Percentiles rank a stretch among this genome's conserved stretches.
These are phyloP conservation scores for Chaetodon auriga DNA, from an alignment of 2,113 vertebrate species.

Conservation along the genomic window DNA sequence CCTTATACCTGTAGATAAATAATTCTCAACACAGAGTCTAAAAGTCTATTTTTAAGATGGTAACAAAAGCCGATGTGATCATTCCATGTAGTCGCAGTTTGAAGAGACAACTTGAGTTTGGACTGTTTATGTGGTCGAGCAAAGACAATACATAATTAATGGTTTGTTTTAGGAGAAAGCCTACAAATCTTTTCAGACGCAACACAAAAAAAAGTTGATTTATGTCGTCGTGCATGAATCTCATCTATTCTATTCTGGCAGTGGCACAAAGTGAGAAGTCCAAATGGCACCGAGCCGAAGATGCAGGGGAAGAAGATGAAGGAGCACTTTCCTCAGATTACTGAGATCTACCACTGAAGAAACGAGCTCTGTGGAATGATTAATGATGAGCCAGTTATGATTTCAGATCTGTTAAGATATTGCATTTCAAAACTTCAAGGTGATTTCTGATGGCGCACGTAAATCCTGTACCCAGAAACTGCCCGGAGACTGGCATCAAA, in stretches of 20 bases:
- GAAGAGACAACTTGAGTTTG: background rate
- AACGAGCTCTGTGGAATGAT: slow-evolving; percentile 25
- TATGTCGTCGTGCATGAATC: slow-evolving; percentile 9
- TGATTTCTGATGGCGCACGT: slow-evolving; percentile 24
- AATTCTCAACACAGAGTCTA: background rate
- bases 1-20: background rate
- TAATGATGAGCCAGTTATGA: slow-evolving; percentile 20
- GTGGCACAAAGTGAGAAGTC: slow-evolving; percentile 58
- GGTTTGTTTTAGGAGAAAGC: slow-evolving; percentile 1
- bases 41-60: no score
- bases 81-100: background rate
- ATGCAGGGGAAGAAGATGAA: slow-evolving; percentile 24
- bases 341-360: slow-evolving; percentile 43
- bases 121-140: background rate
- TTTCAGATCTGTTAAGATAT: slow-evolving; percentile 30
- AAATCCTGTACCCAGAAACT: background rate
- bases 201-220: slow-evolving; percentile 5
- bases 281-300: slow-evolving; percentile 45
- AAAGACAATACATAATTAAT: background rate
- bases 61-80: background rate
- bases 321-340: slow-evolving; percentile 57
- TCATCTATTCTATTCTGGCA: slow-evolving; percentile 44
- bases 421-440: slow-evolving; percentile 17
- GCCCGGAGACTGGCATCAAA: background rate
- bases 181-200: background rate